These are phyloP conservation scores for Anneissia japonica DNA, from an alignment of 35 echinoderm and acorn worm genomes.

Conservation along the genomic window DNA sequence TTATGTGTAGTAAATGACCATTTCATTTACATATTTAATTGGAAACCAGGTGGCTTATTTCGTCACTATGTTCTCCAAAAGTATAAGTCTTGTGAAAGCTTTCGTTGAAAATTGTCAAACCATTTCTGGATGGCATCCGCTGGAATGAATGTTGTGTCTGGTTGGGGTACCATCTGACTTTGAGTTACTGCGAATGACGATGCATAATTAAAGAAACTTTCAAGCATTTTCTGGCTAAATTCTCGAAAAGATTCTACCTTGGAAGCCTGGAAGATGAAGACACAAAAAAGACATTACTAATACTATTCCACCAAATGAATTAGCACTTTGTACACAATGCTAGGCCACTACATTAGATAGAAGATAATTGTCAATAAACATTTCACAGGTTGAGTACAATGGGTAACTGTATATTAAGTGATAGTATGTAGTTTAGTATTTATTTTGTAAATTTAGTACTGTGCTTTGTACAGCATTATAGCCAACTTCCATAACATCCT, in stretches of 20 bases:
- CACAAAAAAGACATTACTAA: neutral
- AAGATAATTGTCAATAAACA: too few relatives aligned
- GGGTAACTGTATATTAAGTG: too few relatives aligned
- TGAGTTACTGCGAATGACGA: slow-evolving; percentile 79
- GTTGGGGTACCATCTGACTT: slow-evolving; percentile 78
- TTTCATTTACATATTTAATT: too few relatives aligned
- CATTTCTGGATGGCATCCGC: slow-evolving; percentile 58
- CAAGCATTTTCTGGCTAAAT: slow-evolving; percentile 77
- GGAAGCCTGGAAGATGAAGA: neutral
- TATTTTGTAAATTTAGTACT: too few relatives aligned
- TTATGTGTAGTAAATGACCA: too few relatives aligned
- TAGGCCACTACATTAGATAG: too few relatives aligned
- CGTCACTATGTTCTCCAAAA: slow-evolving; percentile 96
- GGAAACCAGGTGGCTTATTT: too few relatives aligned
- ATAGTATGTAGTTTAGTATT: too few relatives aligned
- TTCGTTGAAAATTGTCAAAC: slow-evolving; percentile 76
- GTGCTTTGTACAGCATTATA: too few relatives aligned
- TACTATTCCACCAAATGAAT: neutral
- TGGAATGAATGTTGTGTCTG: slow-evolving; percentile 65
- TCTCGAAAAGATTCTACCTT: slow-evolving; percentile 6
- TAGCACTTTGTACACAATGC: too few relatives aligned
- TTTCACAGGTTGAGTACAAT: too few relatives aligned
- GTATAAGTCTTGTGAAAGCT: slow-evolving; percentile 68
- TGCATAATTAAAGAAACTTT: slow-evolving; percentile 93
- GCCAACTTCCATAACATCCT: too few relatives aligned